phyloP scores from a whole-genome alignment of 2,113 vertebrate genomes.

The Gila orcuttii region DNA sequence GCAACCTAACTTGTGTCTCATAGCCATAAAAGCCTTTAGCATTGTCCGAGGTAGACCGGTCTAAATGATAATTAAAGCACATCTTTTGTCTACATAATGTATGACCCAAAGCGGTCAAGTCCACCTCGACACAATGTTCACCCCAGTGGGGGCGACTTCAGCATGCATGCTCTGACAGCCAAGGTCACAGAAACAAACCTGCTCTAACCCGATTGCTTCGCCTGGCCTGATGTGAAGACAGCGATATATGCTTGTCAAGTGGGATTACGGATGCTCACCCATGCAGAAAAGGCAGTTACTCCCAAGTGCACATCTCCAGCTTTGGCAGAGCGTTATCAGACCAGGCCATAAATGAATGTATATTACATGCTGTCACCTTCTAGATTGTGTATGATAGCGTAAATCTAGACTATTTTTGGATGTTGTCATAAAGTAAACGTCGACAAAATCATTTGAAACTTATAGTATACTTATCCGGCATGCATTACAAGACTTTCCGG shows the following conservation, averaged over 20 bases:
- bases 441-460: neutral
- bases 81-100: constrained; percentile 33
- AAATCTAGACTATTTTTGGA: constrained; percentile 30
- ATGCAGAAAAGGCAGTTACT: constrained; percentile 50
- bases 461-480: neutral
- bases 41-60: neutral
- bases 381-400: constrained; percentile 35
- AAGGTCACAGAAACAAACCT: constrained; percentile 42
- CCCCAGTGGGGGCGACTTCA: constrained; percentile 14
- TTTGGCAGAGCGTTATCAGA: constrained; percentile 19
- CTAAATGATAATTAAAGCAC: constrained; percentile 26
- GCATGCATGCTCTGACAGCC: constrained; percentile 23
- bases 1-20: neutral
- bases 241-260: constrained; percentile 50
- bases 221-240: constrained; percentile 38
- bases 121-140: constrained; percentile 22
- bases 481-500: neutral
- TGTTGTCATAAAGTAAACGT: neutral
- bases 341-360: constrained; percentile 37
- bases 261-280: constrained; percentile 46
- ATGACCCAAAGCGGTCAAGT: constrained; percentile 28
- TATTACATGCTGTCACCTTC: constrained; percentile 29
- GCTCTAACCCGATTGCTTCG: constrained; percentile 33
- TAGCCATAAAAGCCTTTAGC: neutral
- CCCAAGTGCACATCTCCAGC: constrained; percentile 37